These are phyloP conservation scores for Acromyrmex heyeri DNA, from an alignment of 1,140 invertebrate genomes.

Conservation along the genomic window DNA sequence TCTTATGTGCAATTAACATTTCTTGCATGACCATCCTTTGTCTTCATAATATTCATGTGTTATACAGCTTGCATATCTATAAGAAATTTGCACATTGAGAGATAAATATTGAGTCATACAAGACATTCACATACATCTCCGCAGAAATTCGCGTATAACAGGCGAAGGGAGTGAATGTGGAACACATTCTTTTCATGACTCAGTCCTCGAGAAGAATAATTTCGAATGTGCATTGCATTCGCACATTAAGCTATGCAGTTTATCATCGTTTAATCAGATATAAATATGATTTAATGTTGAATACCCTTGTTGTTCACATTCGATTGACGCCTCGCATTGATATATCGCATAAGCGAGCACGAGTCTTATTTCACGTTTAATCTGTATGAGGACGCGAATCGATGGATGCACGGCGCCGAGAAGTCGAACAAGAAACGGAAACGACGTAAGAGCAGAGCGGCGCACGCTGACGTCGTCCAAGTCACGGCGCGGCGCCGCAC, in stretches of 20 bases:
- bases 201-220: not conserved
- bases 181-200: not conserved
- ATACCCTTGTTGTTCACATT: not conserved
- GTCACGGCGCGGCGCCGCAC: conserved; percentile 39
- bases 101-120: not conserved
- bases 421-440: conserved; percentile 41
- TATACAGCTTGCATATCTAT: not conserved
- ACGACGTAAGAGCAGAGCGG: conserved; percentile 6
- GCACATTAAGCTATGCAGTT: not conserved
- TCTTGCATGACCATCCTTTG: not conserved
- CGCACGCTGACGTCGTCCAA: not conserved
- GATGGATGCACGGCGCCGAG: conserved; percentile 14
- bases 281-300: not conserved
- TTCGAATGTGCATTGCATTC: not conserved
- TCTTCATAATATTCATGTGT: not conserved
- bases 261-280: conserved; percentile 11
- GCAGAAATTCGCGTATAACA: not conserved
- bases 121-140: not conserved
- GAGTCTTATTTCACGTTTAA: not conserved
- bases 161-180: not conserved
- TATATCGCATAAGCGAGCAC: not conserved
- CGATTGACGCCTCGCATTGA: not conserved
- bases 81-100: not conserved
- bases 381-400: conserved; percentile 12
- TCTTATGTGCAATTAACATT: not conserved